A percentile compares a stretch with the other conserved stretches of the same genome.
phyloP scores from a whole-genome alignment of 2,888 invertebrate species.

The Steinernema scapterisci region DNA sequence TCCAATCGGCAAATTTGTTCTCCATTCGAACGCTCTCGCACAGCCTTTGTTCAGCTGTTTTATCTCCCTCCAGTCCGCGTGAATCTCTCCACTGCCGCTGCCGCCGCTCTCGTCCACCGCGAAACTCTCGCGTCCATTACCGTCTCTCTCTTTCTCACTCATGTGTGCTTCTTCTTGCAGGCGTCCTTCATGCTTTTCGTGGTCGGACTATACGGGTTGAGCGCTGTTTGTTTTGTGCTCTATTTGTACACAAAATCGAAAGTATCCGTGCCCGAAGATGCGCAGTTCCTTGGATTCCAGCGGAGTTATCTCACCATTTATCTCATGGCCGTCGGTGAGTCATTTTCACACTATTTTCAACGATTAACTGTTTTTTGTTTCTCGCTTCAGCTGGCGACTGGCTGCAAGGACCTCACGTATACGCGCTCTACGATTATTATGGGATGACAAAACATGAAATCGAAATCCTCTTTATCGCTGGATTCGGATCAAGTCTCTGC shows the following conservation, averaged over 20 bases:
- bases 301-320: constrained; percentile 70
- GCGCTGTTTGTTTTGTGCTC: constrained; percentile 67
- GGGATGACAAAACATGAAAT: constrained; percentile 70
- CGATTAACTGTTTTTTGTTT: constrained; percentile 38
- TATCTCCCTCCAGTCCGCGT: too few species aligned
- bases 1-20: too few species aligned
- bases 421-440: constrained; percentile 71
- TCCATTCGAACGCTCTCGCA: too few species aligned
- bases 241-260: constrained; percentile 68
- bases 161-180: too few species aligned
- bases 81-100: too few species aligned
- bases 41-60: too few species aligned
- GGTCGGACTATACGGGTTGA: constrained; percentile 52
- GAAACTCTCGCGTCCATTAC: too few species aligned
- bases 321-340: constrained; percentile 70
- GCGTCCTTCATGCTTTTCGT: constrained; percentile 46
- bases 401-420: constrained; percentile 72
- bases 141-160: too few species aligned
- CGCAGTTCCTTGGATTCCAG: constrained; percentile 69
- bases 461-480: constrained; percentile 71
- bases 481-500: constrained; percentile 72
- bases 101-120: too few species aligned
- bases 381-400: constrained; percentile 71
- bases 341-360: background rate
- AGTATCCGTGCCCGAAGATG: constrained; percentile 65